Conservation (phyloP, 1,140 invertebrate species). For the Aethina tumida region DNA sequence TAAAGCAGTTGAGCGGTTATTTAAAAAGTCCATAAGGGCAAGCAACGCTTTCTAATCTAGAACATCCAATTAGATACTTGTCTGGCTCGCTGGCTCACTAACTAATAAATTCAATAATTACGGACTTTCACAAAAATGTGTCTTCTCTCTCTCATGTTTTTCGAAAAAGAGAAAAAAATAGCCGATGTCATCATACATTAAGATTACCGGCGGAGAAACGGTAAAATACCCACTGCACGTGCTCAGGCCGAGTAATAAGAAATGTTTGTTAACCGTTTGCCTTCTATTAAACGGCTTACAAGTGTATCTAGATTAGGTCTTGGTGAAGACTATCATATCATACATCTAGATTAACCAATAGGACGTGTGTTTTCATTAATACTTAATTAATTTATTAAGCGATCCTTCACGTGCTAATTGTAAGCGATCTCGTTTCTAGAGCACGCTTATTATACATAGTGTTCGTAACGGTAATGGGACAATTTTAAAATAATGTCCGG, state of each 20-base stretch:
- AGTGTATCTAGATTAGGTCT: conserved; percentile 5
- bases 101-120: conserved; percentile 12
- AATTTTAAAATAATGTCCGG: too few species aligned
- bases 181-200: conserved; percentile 10
- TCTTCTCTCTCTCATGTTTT: conserved; percentile 3
- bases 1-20: too few species aligned
- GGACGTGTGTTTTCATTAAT: too few species aligned
- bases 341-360: conserved; percentile 9
- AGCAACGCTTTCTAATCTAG: conserved; percentile 4
- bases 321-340: conserved; percentile 3
- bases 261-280: conserved; percentile 5
- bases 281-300: conserved; percentile 3
- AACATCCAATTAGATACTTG: conserved; percentile 9
- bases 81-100: too few species aligned
- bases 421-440: too few species aligned
- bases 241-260: too few species aligned
- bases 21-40: too few species aligned
- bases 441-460: too few species aligned
- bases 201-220: conserved; percentile 10
- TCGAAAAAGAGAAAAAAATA: conserved; percentile 4
- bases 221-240: conserved; percentile 9
- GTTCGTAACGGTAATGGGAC: too few species aligned
- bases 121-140: conserved; percentile 11
- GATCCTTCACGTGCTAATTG: too few species aligned
- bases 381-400: too few species aligned